phyloP scores from a whole-genome alignment of 1,140 invertebrate genomes.

The Episyrphus balteatus region DNA sequence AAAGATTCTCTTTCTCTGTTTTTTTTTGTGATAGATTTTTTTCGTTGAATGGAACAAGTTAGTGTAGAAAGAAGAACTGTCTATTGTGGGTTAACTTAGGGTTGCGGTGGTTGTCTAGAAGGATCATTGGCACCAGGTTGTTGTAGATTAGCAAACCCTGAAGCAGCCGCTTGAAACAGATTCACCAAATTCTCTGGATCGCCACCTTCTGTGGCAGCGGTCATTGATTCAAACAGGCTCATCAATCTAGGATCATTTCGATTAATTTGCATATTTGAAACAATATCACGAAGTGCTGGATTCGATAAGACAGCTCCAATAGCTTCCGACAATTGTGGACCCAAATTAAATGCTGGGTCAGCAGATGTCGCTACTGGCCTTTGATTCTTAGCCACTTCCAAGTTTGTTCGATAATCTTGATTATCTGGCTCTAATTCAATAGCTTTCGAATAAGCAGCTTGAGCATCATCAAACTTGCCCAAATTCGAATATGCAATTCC shows the following conservation, averaged over 20 bases:
- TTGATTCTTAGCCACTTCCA: slow-evolving; percentile 63
- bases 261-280: slow-evolving; percentile 14
- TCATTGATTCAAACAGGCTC: slow-evolving; percentile 22
- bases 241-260: slow-evolving; percentile 21
- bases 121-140: too few species aligned
- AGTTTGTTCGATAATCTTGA: slow-evolving; percentile 80
- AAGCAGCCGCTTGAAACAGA: too few species aligned
- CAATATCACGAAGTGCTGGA: slow-evolving; percentile 24
- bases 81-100: too few species aligned
- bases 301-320: slow-evolving; percentile 25
- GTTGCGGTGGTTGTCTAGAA: too few species aligned
- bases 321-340: slow-evolving; percentile 20
- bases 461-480: slow-evolving; percentile 69
- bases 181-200: background rate
- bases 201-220: slow-evolving; percentile 13
- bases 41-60: too few species aligned
- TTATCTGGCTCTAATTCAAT: slow-evolving; percentile 86
- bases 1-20: too few species aligned
- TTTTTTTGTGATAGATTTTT: too few species aligned
- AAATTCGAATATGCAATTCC: slow-evolving; percentile 83
- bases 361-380: slow-evolving; percentile 37
- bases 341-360: slow-evolving; percentile 3
- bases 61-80: too few species aligned
- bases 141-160: too few species aligned
- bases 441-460: slow-evolving; percentile 77